A percentile compares a stretch with the other conserved stretches of the same genome.
Conservation (phyloP, 2,797 vertebrate species). For the Acomys russatus region DNA sequence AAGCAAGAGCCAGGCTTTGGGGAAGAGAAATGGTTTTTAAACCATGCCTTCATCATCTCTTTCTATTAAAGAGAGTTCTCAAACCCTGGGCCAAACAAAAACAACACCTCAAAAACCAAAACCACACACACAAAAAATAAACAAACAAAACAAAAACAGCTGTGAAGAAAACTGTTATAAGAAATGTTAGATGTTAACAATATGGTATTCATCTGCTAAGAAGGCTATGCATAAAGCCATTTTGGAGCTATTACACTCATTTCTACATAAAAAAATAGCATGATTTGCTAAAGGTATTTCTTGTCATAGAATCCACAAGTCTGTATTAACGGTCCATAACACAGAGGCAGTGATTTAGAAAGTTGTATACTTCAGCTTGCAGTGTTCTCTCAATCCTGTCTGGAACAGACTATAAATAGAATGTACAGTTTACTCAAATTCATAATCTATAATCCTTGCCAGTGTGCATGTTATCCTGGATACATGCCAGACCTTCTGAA, state of each 20-base stretch:
- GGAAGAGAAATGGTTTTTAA: conserved; percentile 46
- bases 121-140: too few relatives aligned
- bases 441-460: background rate
- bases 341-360: conserved; percentile 12
- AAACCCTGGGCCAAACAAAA: conserved; percentile 10
- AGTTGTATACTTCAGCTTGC: conserved; percentile 31
- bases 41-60: background rate
- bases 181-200: background rate
- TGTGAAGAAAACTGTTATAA: background rate
- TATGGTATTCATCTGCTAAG: conserved; percentile 46
- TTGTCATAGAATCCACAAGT: conserved; percentile 38
- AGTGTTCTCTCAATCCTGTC: background rate
- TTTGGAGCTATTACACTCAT: background rate
- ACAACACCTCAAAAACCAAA: background rate
- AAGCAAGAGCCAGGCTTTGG: background rate
- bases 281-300: conserved; percentile 3
- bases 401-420: conserved; percentile 21
- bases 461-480: background rate
- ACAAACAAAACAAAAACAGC: background rate
- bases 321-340: conserved; percentile 45
- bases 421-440: conserved; percentile 2
- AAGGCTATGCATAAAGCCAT: background rate
- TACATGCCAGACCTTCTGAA: conserved; percentile 4
- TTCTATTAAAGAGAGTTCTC: background rate
- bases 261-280: background rate